Evolutionary conservation across 35 echinoderm and acorn worm genomes (phyloP).

Genomic region (Heliocidaris erythrogramma): DNA sequence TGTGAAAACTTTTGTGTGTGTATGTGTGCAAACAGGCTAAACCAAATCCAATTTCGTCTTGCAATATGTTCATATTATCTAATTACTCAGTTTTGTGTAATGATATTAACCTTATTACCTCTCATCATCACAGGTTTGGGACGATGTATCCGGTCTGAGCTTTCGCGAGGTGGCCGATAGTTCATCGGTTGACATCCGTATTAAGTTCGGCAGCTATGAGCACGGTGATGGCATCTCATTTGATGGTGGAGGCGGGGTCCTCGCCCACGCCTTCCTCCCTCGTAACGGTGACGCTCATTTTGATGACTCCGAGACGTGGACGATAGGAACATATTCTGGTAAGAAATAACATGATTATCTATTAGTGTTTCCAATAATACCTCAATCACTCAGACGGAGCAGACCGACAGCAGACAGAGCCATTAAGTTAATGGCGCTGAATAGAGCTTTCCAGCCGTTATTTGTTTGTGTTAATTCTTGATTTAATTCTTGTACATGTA

Average conservation of each 20-base stretch:
- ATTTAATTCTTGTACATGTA: too few relatives aligned
- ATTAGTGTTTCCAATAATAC: neutral
- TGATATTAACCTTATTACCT: neutral
- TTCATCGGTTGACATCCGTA: conserved; percentile 56
- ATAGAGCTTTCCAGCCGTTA: too few relatives aligned
- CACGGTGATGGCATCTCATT: conserved; percentile 74
- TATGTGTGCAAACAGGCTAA: too few relatives aligned
- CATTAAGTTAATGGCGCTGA: too few relatives aligned
- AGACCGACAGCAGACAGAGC: neutral
- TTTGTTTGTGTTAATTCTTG: too few relatives aligned
- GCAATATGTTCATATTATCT: too few relatives aligned
- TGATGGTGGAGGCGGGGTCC: conserved; percentile 68
- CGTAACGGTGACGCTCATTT: conserved; percentile 64
- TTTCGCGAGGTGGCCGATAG: conserved; percentile 49
- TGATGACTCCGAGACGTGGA: conserved; percentile 77
- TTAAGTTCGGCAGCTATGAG: conserved; percentile 54
- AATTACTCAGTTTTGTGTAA: neutral
- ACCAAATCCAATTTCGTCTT: too few relatives aligned
- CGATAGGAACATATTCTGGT: conserved; percentile 40
- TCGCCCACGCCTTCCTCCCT: conserved; percentile 81
- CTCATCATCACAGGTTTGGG: conserved; percentile 66
- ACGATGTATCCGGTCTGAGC: conserved; percentile 58
- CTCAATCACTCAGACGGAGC: neutral
- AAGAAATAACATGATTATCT: conserved; percentile 1
- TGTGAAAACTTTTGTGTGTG: too few relatives aligned